Evolutionary conservation across 2,888 invertebrate species (phyloP), one percentile per base, ranked within the genome.

Genomic region (Erebia epiphron): DNA sequence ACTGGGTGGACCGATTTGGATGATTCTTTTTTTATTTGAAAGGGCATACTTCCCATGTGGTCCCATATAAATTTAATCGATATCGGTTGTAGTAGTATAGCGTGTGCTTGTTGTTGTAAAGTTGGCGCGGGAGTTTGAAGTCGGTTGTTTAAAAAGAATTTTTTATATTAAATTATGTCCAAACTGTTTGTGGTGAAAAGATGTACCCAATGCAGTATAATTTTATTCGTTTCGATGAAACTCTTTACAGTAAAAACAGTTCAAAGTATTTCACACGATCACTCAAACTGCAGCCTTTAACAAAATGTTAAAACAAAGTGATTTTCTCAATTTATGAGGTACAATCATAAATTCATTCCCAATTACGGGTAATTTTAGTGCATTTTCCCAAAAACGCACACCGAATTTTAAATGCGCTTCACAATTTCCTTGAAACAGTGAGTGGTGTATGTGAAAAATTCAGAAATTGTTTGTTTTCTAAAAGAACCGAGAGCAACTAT

Each of bases 391-490:
- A 58, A 67, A 58, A 57, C 46, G n/a, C 14, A 57, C 46, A 46
- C n/a, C 13, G 46, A 49, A 67, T 49, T 67, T 21, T 67, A 49
- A 58, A 43, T 56, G 46, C 43, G 54, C 43, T 43, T 41, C 18
- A 56, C 16, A 8, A 56, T 26, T 67, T 67, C 58, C 58, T 57
- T 49, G 67, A 67, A 67, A 67, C 67, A 67, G 58, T 67, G 58
- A 58, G 49, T 9, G 10, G 9, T 58, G 67, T 46, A 67, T 67
- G 67, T n/a, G 26, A 57, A 49, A 26, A 58, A 67, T 67, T 58
- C 67, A 46, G 58, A 49, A 56, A 46, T 21, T 58, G 66, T 67
- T 58, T 49, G 49, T 58, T 58, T 46, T 66, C 66, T 58, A 54
- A 49, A 35, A 21, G 26, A 67, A 67, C 49, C 26, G 35, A 26